phyloP scores from a whole-genome alignment of 2,113 vertebrate genomes.

The Phalacrocorax pelagicus region DNA sequence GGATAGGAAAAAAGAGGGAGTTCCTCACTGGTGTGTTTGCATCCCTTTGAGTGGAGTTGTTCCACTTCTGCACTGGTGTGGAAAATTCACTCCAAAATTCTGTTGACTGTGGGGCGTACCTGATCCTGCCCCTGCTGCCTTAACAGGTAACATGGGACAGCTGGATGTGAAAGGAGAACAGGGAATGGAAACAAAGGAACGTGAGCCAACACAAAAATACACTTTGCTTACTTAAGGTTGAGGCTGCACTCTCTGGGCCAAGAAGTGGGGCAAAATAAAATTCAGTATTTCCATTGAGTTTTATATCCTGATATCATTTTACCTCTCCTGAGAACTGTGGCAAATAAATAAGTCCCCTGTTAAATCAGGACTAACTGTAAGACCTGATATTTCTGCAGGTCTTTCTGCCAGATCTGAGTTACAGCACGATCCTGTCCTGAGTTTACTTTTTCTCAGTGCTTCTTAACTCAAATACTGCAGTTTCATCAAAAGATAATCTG shows the following conservation, averaged over 20 bases:
- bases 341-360: not conserved
- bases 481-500: slow-evolving; percentile 46
- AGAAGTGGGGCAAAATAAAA: not conserved
- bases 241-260: not conserved
- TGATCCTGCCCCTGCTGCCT: not conserved
- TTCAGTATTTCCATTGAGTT: not conserved
- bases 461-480: not conserved
- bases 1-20: not conserved
- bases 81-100: not conserved
- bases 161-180: not conserved
- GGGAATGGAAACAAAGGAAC: not conserved
- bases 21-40: not conserved
- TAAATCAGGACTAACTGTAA: not conserved
- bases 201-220: not conserved
- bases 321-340: not conserved
- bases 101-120: not conserved
- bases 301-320: not conserved
- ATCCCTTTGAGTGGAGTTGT: not conserved
- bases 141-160: not conserved
- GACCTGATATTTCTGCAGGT: not conserved
- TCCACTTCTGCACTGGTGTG: not conserved
- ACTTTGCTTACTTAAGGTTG: not conserved
- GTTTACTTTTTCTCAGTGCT: slow-evolving; percentile 2
- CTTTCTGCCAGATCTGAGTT: not conserved
- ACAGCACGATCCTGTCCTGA: not conserved